phyloP scores from a whole-genome alignment of 2,113 vertebrate species.

The Lontra canadensis region DNA sequence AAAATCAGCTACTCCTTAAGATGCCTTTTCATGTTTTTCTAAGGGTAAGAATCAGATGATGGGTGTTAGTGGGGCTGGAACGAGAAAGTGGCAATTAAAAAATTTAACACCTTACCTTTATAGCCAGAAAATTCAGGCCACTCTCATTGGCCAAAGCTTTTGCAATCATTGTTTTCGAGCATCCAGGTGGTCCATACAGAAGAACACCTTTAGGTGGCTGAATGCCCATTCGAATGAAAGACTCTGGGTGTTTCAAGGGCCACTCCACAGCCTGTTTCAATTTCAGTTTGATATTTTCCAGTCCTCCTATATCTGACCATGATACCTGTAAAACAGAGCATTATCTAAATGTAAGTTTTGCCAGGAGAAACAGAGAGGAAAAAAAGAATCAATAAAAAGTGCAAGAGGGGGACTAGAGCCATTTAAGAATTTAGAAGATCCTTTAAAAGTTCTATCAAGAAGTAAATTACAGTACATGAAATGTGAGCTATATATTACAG shows the following conservation, averaged over 20 bases:
- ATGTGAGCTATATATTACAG: not conserved
- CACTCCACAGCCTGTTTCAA: conserved; percentile 97
- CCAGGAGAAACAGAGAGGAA: not conserved
- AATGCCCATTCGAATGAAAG: conserved; percentile 94
- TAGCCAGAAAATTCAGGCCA: conserved; percentile 94
- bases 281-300: conserved; percentile 95
- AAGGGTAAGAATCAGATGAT: not conserved
- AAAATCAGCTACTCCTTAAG: not conserved
- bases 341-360: conserved; percentile 25
- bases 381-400: not conserved
- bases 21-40: not conserved
- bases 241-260: conserved; percentile 95
- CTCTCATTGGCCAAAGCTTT: conserved; percentile 97
- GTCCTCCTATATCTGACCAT: conserved; percentile 97
- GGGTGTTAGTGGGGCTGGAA: fast-evolving
- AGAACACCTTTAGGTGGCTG: conserved; percentile 95
- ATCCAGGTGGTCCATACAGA: conserved; percentile 97
- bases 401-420: not conserved
- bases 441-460: not conserved
- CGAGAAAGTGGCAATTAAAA: not conserved
- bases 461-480: not conserved
- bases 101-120: conserved; percentile 88
- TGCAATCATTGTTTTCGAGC: conserved; percentile 99
- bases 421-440: not conserved
- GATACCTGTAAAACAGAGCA: conserved; percentile 86